Percentiles rank a stretch among this genome's conserved stretches.
These are phyloP conservation scores for Rhyacichthys aspro DNA, from an alignment of 2,797 vertebrate genomes.

Conservation along the genomic window DNA sequence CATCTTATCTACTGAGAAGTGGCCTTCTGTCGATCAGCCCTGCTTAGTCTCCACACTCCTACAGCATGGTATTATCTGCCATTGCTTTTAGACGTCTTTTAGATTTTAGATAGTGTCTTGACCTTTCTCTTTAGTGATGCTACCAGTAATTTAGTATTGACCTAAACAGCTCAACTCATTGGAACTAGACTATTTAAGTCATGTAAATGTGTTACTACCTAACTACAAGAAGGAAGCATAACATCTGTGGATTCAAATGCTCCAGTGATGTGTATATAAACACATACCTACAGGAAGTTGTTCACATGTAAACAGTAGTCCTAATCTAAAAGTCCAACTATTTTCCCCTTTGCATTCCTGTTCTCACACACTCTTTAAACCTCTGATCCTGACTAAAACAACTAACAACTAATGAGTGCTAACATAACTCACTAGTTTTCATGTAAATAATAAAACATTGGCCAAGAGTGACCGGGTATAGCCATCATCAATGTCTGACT, in stretches of 20 bases:
- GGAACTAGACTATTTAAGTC: too few relatives aligned
- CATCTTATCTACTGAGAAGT: slow-evolving; percentile 33
- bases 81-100: slow-evolving; percentile 10
- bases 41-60: slow-evolving; percentile 17
- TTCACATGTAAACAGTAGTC: slow-evolving; percentile 40
- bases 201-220: too few relatives aligned
- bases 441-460: too few relatives aligned
- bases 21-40: slow-evolving; percentile 21
- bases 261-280: slow-evolving; percentile 33
- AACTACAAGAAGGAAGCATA: too few relatives aligned
- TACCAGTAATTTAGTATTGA: too few relatives aligned
- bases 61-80: background rate
- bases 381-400: background rate
- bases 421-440: background rate
- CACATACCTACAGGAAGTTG: slow-evolving; percentile 45
- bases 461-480: too few relatives aligned
- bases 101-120: background rate
- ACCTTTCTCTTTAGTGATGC: too few relatives aligned
- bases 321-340: slow-evolving; percentile 38
- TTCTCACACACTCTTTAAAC: slow-evolving; percentile 7
- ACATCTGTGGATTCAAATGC: background rate
- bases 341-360: slow-evolving; percentile 49
- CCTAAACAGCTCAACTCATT: too few relatives aligned
- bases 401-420: background rate
- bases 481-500: too few relatives aligned